Percentiles rank a stretch among this genome's conserved stretches.
Evolutionary conservation across 2,888 invertebrate species (phyloP).

Genomic region (Chrysotoxum bicinctum): DNA sequence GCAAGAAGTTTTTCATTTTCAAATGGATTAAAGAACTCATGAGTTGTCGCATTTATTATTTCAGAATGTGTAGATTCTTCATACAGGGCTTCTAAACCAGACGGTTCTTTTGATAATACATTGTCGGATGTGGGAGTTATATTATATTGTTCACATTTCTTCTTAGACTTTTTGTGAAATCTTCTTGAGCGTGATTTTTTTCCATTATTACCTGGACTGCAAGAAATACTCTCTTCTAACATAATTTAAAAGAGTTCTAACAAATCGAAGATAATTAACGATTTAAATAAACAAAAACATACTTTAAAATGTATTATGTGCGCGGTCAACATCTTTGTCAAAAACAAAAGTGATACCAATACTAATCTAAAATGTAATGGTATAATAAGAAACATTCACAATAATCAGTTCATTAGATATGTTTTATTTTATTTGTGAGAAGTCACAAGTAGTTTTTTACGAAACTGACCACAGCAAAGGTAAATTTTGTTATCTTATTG

Average conservation of each 20-base stretch:
- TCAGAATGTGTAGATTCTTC: conserved; percentile 19
- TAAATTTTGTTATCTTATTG: too few species aligned
- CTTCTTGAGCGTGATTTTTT: conserved; percentile 38
- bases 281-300: conserved; percentile 42
- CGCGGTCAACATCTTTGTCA: neutral
- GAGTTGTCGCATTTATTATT: neutral
- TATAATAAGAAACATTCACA: neutral
- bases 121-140: neutral
- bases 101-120: neutral
- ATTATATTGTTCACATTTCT: neutral
- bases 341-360: conserved; percentile 12
- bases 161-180: conserved; percentile 45
- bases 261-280: neutral
- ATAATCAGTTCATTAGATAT: neutral
- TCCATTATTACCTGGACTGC: conserved; percentile 55
- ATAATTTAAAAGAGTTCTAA: conserved; percentile 19
- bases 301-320: neutral
- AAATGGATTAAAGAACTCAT: conserved; percentile 73
- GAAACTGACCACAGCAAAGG: too few species aligned
- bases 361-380: neutral
- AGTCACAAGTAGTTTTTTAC: too few species aligned
- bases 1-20: conserved; percentile 71
- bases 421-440: too few species aligned
- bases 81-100: conserved; percentile 40
- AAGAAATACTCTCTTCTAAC: conserved; percentile 74